phyloP scores from a whole-genome alignment of 2,113 vertebrate genomes.

The Pomatostomus ruficeps region DNA sequence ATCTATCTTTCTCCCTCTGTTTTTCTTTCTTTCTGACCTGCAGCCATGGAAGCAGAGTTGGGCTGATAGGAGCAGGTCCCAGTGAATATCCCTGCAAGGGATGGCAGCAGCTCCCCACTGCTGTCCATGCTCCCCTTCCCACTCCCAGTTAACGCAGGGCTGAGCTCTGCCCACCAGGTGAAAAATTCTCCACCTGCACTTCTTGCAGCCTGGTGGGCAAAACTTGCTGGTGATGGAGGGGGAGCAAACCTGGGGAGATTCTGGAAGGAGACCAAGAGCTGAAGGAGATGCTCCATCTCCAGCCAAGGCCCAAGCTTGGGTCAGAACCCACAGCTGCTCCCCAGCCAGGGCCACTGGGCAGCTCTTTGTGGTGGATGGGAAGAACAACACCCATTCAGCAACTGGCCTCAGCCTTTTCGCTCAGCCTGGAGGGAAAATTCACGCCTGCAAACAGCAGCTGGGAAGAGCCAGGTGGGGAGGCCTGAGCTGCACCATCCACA shows the following conservation, averaged over 20 bases:
- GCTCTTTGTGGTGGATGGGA: not conserved
- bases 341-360: not conserved
- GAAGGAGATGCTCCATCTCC: not conserved
- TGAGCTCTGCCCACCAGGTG: not conserved
- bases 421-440: not conserved
- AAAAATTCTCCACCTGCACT: not conserved
- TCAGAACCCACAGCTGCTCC: not conserved
- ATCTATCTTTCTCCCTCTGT: not conserved
- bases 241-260: rapidly evolving
- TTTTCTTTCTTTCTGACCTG: not conserved
- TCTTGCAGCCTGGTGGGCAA: not conserved
- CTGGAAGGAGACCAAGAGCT: not conserved
- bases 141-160: not conserved
- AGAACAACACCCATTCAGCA: not conserved
- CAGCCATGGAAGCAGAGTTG: not conserved
- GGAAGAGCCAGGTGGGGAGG: not conserved
- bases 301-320: not conserved
- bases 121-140: not conserved
- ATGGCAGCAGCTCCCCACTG: not conserved
- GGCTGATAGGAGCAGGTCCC: not conserved
- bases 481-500: not conserved
- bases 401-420: not conserved
- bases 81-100: not conserved
- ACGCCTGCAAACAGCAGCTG: not conserved
- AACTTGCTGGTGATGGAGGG: not conserved